Conservation (phyloP, 2,888 invertebrate species). For the Drosophila nigricruria region DNA sequence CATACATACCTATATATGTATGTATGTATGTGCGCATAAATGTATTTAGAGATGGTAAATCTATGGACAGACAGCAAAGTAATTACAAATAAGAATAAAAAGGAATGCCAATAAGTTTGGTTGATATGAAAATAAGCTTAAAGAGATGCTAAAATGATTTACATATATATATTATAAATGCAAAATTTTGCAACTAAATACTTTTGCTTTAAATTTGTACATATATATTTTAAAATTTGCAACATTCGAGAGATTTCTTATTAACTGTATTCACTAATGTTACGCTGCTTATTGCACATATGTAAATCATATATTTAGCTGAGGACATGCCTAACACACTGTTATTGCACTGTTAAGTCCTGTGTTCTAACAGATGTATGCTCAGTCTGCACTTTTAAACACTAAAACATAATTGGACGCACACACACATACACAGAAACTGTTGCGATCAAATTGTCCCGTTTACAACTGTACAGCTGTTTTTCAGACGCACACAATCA, state of each 20-base stretch:
- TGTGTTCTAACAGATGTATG: not conserved
- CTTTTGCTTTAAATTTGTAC: not conserved
- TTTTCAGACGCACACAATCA: constrained; percentile 2
- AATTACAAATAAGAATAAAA: constrained; percentile 2
- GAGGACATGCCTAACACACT: not conserved
- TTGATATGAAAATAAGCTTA: not conserved
- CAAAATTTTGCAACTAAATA: not conserved
- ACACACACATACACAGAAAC: not conserved
- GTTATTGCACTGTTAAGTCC: constrained; percentile 30
- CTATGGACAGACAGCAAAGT: constrained; percentile 11
- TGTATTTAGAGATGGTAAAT: constrained; percentile 3
- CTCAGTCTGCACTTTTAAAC: constrained; percentile 18
- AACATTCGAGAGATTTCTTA: not conserved
- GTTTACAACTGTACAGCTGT: constrained; percentile 40
- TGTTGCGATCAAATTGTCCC: constrained; percentile 20
- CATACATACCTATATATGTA: constrained; percentile 13
- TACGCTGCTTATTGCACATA: constrained; percentile 16
- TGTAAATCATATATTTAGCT: not conserved
- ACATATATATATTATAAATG: not conserved
- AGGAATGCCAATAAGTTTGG: not conserved
- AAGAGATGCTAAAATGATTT: not conserved
- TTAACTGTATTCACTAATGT: not conserved
- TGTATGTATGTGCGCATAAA: constrained; percentile 4
- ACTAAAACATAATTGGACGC: not conserved
- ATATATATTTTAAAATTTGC: not conserved